These are phyloP conservation scores for Drosophila subquinaria DNA, from an alignment of 2,888 invertebrate genomes.

Conservation along the genomic window DNA sequence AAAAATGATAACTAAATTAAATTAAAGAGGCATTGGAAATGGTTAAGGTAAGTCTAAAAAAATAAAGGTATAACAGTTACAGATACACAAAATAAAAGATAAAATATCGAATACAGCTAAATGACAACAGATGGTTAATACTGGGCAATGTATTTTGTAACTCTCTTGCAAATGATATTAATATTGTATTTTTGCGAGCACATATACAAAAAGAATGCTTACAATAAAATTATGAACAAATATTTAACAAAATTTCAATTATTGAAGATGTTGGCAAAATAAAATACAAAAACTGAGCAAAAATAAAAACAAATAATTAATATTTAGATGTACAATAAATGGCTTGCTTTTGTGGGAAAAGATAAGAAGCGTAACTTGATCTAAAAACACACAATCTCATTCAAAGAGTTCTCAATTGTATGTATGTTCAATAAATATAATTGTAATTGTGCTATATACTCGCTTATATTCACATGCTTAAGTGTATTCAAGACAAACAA, in stretches of 20 bases:
- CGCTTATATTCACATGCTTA: slow-evolving; percentile 52
- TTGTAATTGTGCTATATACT: slow-evolving; percentile 57
- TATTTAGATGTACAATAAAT: slow-evolving; percentile 53
- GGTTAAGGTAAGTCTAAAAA: slow-evolving; percentile 45
- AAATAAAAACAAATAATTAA: slow-evolving; percentile 24
- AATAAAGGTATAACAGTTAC: slow-evolving; percentile 31
- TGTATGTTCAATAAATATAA: slow-evolving; percentile 42
- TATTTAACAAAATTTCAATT: slow-evolving; percentile 36
- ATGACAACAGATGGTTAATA: slow-evolving; percentile 15
- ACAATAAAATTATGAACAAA: slow-evolving; percentile 18
- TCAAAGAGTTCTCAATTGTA: slow-evolving; percentile 32
- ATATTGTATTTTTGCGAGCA: slow-evolving; percentile 82
- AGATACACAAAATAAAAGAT: slow-evolving; percentile 1
- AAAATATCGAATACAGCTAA: neutral
- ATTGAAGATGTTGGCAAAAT: slow-evolving; percentile 28
- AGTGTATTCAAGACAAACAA: slow-evolving; percentile 45
- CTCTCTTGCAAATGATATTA: slow-evolving; percentile 35
- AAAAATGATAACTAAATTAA: slow-evolving; percentile 55
- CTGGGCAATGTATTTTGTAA: slow-evolving; percentile 41
- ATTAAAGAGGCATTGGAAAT: slow-evolving; percentile 27
- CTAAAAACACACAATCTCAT: slow-evolving; percentile 16
- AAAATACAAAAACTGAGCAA: slow-evolving; percentile 11
- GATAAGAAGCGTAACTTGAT: slow-evolving; percentile 42
- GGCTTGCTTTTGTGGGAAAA: slow-evolving; percentile 31
- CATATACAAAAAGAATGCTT: slow-evolving; percentile 68